Percentiles rank a stretch among this genome's conserved stretches.
phyloP scores from a whole-genome alignment of 2,888 invertebrate genomes.

The Gryllus longicercus region DNA sequence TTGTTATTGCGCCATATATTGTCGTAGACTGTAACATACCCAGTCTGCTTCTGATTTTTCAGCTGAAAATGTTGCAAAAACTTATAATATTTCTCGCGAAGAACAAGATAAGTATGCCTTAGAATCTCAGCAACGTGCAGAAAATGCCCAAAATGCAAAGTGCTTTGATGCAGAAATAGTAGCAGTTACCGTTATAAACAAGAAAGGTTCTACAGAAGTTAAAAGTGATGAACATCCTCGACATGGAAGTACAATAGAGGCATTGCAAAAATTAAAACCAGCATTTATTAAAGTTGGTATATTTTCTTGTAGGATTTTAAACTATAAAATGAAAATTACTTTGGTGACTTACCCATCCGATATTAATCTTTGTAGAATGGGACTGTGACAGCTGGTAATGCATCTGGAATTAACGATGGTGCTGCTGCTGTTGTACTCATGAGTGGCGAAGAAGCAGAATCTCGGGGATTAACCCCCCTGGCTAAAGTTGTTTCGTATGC shows the following conservation, averaged over 20 bases:
- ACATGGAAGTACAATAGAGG: slow-evolving; percentile 58
- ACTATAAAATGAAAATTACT: no score
- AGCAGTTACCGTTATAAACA: slow-evolving; percentile 55
- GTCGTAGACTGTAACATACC: no score
- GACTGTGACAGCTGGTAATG: slow-evolving; percentile 74
- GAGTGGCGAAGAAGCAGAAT: slow-evolving; percentile 56
- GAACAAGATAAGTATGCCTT: slow-evolving; percentile 69
- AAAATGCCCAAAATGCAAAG: slow-evolving; percentile 58
- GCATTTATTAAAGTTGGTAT: slow-evolving; percentile 57
- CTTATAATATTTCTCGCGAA: slow-evolving; percentile 60
- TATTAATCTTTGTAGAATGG: slow-evolving; percentile 49
- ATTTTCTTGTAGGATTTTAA: no score
- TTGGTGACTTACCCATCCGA: no score
- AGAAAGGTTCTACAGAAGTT: slow-evolving; percentile 50
- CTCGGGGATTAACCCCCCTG: slow-evolving; percentile 59
- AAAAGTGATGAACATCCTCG: slow-evolving; percentile 68
- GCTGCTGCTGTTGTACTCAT: slow-evolving; percentile 80
- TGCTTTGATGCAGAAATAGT: slow-evolving; percentile 70
- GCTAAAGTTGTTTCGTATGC: slow-evolving; percentile 74
- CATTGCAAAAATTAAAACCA: slow-evolving; percentile 60
- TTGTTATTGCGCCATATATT: no score
- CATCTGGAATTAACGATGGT: slow-evolving; percentile 83
- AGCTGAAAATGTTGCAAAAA: slow-evolving; percentile 74
- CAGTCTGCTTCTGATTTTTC: slow-evolving; percentile 34
- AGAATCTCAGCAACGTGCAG: slow-evolving; percentile 64